Conservation (phyloP, 2,888 invertebrate genomes). For the Tenthredo distinguenda region DNA sequence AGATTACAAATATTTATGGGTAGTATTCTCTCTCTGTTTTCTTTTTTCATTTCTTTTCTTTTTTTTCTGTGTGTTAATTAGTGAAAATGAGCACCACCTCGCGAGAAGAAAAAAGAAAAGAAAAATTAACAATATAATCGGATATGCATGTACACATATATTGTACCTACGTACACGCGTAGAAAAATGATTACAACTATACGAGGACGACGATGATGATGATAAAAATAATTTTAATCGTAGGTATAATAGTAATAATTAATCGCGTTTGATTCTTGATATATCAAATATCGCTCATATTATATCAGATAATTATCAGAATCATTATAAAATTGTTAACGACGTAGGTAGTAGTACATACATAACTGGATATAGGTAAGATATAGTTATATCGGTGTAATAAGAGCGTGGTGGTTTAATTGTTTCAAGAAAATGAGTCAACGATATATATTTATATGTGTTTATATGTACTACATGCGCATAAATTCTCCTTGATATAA, state of each 20-base stretch:
- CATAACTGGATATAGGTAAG: neutral
- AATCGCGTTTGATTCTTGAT: neutral
- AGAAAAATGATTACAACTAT: no score
- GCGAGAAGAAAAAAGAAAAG: neutral
- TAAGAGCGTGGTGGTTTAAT: neutral
- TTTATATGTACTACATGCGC: neutral
- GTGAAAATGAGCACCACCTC: no score
- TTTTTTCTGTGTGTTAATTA: no score
- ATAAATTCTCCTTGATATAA: slow-evolving; percentile 2
- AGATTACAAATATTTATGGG: neutral
- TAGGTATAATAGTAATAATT: neutral
- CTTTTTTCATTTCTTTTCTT: neutral
- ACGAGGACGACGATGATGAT: neutral
- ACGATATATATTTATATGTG: neutral
- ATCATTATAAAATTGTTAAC: neutral
- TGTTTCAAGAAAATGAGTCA: neutral
- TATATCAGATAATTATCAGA: neutral
- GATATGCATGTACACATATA: no score
- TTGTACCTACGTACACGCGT: no score
- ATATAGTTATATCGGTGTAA: neutral
- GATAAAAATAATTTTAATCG: neutral
- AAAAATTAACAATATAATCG: neutral
- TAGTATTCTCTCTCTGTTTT: neutral
- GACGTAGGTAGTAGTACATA: neutral
- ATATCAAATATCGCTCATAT: neutral